phyloP scores from a whole-genome alignment of 2,888 invertebrate genomes.

The Caradrina clavipalpis region DNA sequence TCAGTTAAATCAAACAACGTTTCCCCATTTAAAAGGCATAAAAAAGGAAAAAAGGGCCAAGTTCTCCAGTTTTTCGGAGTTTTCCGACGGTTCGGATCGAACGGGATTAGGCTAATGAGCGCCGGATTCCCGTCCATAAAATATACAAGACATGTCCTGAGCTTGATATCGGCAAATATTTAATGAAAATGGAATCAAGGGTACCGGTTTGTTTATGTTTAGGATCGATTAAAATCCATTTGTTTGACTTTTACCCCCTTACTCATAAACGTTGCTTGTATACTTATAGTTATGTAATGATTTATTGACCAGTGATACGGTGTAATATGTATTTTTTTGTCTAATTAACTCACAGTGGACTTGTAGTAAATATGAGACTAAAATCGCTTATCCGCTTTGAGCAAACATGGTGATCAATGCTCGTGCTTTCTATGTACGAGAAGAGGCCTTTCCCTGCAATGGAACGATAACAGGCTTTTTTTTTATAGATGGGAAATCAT shows the following conservation, averaged over 20 bases:
- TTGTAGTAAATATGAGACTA: too few relatives aligned
- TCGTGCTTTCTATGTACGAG: too few relatives aligned
- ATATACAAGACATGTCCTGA: constrained; percentile 62
- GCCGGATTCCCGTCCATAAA: constrained; percentile 65
- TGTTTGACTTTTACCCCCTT: constrained; percentile 7
- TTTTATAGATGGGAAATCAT: too few relatives aligned
- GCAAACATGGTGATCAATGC: too few relatives aligned
- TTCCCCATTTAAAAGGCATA: constrained; percentile 68
- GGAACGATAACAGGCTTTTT: too few relatives aligned
- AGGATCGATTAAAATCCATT: constrained; percentile 39
- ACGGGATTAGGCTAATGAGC: constrained; percentile 70
- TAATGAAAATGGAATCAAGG: constrained; percentile 55
- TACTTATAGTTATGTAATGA: too few relatives aligned
- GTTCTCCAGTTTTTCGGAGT: constrained; percentile 61
- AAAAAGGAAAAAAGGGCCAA: constrained; percentile 62
- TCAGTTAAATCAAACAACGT: constrained; percentile 68
- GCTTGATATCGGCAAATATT: constrained; percentile 56
- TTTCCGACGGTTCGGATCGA: constrained; percentile 63
- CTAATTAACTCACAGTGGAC: too few relatives aligned
- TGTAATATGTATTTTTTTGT: too few relatives aligned
- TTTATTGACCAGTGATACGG: too few relatives aligned
- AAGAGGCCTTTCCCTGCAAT: too few relatives aligned
- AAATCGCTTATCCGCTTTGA: too few relatives aligned
- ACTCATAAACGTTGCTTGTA: neutral
- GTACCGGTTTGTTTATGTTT: constrained; percentile 48